Base-by-base conservation (phyloP, 2,113 vertebrate genomes). In the Channa maculata region DNA sequence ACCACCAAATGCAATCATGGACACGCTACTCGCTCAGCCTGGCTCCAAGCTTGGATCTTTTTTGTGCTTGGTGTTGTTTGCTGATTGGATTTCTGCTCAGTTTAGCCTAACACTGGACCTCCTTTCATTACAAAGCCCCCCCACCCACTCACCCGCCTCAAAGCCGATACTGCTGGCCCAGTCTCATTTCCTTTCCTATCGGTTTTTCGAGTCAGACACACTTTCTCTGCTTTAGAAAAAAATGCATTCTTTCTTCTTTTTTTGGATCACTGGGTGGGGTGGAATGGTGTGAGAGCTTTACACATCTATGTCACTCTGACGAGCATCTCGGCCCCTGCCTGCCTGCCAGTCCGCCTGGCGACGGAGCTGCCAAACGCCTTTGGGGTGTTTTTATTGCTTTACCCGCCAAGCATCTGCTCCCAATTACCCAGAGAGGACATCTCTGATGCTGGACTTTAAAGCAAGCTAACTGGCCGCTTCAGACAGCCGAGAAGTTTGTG, bases 361-460 rank as follows among this genome's bases (percentile, higher is more conserved):
- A 87, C 79, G 34, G 73, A 71, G 79, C 86, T 86, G 90, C 89
- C 91, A 89, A 89, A 80, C 68, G 86, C 81, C 86, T 86, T 83
- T 87, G 83, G 88, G 87, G 88, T 93, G 92, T 93, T 94, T 94
- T 92, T 91, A 89, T 92, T 93, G 91, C 93, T 92, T 92, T 89
- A 91, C 86, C 83, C 86, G 86, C 90, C 88, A 91, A 92, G 90
- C 92, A 93, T 93, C 93, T 94, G 92, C 92, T 94, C 88, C 89
- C 90, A 94, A 92, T 92, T 94, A 93, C 92, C 92, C 82, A 90
- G 92, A 91, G 90, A 86, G 88, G 86, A 89, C 68, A 80, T 84
- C 82, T 88, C 87, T 92, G 88, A 90, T 90, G 84, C 88, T 52
- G 89, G 87, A 88, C 91, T 89, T 88, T 87, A 86, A 90, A 91